Evolutionary conservation across 1,140 invertebrate genomes (phyloP).

Genomic region (Wasmannia auropunctata): DNA sequence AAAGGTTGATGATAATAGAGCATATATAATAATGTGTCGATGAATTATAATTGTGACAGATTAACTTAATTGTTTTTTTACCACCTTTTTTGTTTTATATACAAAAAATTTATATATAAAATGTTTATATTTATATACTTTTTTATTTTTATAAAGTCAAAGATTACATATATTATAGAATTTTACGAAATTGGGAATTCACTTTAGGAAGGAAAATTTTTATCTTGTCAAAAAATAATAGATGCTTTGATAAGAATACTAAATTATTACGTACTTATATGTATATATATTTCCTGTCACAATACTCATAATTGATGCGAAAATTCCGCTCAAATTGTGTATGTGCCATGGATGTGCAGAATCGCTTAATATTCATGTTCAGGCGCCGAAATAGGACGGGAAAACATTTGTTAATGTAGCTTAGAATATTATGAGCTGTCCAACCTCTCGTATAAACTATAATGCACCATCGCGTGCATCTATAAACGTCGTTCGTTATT

Average conservation of each 20-base stretch:
- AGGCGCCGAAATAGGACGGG: not conserved
- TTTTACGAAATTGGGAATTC: not conserved
- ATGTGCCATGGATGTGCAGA: not conserved
- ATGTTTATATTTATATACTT: not conserved
- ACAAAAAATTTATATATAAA: too few relatives aligned
- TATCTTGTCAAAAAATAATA: not conserved
- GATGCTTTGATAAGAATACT: not conserved
- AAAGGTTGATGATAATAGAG: too few relatives aligned
- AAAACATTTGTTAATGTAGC: conserved; percentile 38
- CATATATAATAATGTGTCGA: too few relatives aligned
- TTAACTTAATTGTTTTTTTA: too few relatives aligned
- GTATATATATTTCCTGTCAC: not conserved
- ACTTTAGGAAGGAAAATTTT: not conserved
- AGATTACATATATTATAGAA: not conserved
- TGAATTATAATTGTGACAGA: too few relatives aligned
- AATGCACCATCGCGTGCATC: not conserved
- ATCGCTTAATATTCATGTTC: conserved; percentile 6
- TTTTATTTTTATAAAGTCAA: not conserved
- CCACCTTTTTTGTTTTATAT: too few relatives aligned
- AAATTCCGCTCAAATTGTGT: not conserved
- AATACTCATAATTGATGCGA: not conserved
- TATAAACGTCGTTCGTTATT: conserved; percentile 47
- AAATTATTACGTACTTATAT: not conserved
- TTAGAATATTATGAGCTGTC: conserved; percentile 24
- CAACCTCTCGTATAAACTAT: conserved; percentile 1